phyloP scores from a whole-genome alignment of 2,888 invertebrate genomes.

The Rhagonycha lutea region DNA sequence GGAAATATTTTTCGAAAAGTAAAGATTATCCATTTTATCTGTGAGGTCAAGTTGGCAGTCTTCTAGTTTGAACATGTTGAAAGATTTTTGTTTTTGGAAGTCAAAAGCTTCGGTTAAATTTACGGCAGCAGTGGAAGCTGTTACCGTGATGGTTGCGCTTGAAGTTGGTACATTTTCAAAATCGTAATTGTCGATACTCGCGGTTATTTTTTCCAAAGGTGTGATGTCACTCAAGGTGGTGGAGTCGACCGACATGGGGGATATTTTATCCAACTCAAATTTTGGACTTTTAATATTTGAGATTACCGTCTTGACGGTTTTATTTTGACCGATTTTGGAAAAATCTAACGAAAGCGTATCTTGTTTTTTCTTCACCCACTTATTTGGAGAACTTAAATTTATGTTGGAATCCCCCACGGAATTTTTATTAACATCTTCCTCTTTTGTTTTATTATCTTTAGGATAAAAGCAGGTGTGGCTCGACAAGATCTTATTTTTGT shows the following conservation, averaged over 20 bases:
- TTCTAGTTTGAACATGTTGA: conserved; percentile 50
- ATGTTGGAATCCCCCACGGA: not conserved
- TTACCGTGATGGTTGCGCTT: conserved; percentile 45
- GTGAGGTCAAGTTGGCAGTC: not conserved
- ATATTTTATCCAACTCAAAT: conserved; percentile 38
- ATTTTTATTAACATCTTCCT: conserved; percentile 42
- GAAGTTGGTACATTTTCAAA: conserved; percentile 7
- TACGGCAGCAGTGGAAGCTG: conserved; percentile 49
- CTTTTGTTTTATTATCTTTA: conserved; percentile 38
- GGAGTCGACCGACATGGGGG: conserved; percentile 53
- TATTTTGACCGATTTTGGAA: conserved; percentile 28
- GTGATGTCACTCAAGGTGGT: conserved; percentile 45
- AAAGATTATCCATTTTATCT: not conserved
- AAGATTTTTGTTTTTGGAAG: conserved; percentile 24
- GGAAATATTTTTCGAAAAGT: conserved; percentile 43
- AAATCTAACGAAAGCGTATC: conserved; percentile 40
- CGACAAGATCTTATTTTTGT: conserved; percentile 45
- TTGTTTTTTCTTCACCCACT: conserved; percentile 35
- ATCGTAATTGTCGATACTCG: conserved; percentile 15
- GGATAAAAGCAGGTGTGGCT: conserved; percentile 41
- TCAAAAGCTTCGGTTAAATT: conserved; percentile 55
- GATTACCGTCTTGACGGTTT: conserved; percentile 14
- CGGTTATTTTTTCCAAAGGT: conserved; percentile 16
- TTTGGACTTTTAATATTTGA: conserved; percentile 30
- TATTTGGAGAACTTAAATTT: not conserved